These are phyloP conservation scores for Caenorhabditis sp. DNA, from an alignment of 2,888 invertebrate species.

Conservation along the genomic window DNA sequence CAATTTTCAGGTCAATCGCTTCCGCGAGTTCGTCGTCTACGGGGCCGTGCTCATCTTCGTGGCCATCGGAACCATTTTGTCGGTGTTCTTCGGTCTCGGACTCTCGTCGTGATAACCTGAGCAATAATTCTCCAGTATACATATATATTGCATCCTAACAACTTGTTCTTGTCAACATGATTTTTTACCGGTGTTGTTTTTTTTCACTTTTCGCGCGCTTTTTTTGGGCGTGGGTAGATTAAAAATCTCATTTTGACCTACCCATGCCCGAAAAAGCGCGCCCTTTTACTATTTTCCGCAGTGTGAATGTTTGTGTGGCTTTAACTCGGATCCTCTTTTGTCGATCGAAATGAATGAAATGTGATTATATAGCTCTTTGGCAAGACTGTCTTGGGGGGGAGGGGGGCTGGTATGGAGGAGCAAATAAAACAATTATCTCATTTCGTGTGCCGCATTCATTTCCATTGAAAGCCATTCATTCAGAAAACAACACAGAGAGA, in stretches of 20 bases:
- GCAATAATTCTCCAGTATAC: too few species aligned
- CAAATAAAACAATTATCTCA: slow-evolving; percentile 30
- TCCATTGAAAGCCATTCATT: slow-evolving; percentile 53
- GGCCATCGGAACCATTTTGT: slow-evolving; percentile 46
- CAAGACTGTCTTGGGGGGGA: too few species aligned
- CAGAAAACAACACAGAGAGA: too few species aligned
- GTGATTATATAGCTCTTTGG: too few species aligned
- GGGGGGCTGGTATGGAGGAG: neutral
- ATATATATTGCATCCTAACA: neutral
- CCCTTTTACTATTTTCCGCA: too few species aligned
- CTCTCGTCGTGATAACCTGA: neutral
- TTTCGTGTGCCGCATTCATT: slow-evolving; percentile 34
- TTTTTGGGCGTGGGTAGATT: too few species aligned
- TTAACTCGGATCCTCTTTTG: slow-evolving; percentile 26
- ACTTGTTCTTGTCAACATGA: slow-evolving; percentile 30
- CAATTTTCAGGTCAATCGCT: slow-evolving; percentile 57
- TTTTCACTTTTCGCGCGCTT: neutral
- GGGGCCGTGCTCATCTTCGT: slow-evolving; percentile 54
- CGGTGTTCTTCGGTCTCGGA: slow-evolving; percentile 51
- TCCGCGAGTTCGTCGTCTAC: slow-evolving; percentile 62
- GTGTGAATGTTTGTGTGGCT: slow-evolving; percentile 14
- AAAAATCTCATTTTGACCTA: too few species aligned
- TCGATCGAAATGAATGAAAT: neutral
- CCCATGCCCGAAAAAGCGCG: too few species aligned
- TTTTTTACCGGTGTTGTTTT: slow-evolving; percentile 42